A percentile compares a stretch with the other conserved stretches of the same genome.
Evolutionary conservation across 2,113 vertebrate genomes (phyloP).

Genomic region (Megaleporinus macrocephalus): DNA sequence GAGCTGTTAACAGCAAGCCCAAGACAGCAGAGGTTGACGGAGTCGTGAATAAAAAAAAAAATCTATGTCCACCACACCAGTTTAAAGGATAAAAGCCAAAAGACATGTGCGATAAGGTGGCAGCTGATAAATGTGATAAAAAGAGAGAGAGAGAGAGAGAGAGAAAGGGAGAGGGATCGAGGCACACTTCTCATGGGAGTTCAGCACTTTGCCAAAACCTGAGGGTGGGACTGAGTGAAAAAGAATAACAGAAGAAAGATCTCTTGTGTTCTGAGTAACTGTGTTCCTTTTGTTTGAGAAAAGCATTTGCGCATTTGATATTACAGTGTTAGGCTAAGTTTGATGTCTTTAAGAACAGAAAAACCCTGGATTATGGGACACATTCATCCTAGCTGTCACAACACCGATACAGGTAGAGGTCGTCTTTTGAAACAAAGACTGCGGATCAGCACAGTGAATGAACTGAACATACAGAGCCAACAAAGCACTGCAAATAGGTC

Average conservation of each 20-base stretch:
- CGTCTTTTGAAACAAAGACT: background rate
- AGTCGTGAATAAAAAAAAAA: background rate
- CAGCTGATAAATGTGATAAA: background rate
- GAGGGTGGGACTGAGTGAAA: background rate
- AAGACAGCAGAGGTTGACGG: slow-evolving; percentile 22
- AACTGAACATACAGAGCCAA: background rate
- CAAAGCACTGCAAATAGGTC: background rate
- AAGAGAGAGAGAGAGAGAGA: slow-evolving; percentile 22
- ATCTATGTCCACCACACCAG: slow-evolving; percentile 9
- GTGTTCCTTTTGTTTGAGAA: background rate
- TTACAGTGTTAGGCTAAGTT: background rate
- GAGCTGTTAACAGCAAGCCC: slow-evolving; percentile 35
- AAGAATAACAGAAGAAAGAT: too few species aligned
- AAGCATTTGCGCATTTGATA: background rate
- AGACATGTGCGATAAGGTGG: background rate
- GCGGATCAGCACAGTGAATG: too few species aligned
- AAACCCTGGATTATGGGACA: background rate
- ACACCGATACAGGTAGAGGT: background rate
- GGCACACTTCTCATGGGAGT: background rate
- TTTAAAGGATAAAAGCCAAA: background rate
- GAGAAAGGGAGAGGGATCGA: background rate
- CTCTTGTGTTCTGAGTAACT: too few species aligned
- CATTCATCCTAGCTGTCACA: background rate
- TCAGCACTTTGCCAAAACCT: background rate
- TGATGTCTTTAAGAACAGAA: background rate